Conservation (phyloP, 2,888 invertebrate genomes). For the Rambutsinella grinnellia region DNA sequence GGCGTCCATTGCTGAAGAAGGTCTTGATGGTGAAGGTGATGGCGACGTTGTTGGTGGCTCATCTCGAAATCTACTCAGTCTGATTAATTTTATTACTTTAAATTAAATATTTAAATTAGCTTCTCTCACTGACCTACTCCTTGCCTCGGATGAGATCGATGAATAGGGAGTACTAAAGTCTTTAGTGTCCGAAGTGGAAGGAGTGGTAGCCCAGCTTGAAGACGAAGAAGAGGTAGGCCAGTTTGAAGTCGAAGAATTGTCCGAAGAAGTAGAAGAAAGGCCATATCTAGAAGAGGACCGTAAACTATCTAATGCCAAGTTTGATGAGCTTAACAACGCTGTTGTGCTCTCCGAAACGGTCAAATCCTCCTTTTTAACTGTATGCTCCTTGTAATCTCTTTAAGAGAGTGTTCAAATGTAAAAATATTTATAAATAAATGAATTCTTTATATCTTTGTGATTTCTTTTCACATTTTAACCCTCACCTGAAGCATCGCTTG, state of each 20-base stretch:
- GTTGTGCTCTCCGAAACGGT: constrained; percentile 26
- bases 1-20: constrained; percentile 33
- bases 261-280: constrained; percentile 6
- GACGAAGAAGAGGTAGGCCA: constrained; percentile 30
- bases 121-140: constrained; percentile 58
- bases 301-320: constrained; percentile 30
- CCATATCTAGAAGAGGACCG: constrained; percentile 28
- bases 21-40: constrained; percentile 2
- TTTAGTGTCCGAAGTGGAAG: constrained; percentile 43
- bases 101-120: background rate
- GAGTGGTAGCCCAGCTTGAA: background rate
- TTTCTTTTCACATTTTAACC: background rate
- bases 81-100: too few species aligned
- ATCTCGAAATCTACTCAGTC: constrained; percentile 62
- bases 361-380: constrained; percentile 78
- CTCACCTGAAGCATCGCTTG: constrained; percentile 88
- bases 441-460: background rate
- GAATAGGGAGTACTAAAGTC: constrained; percentile 66
- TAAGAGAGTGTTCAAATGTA: constrained; percentile 62
- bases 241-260: background rate
- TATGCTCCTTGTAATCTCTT: constrained; percentile 92
- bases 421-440: too few species aligned
- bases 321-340: constrained; percentile 32
- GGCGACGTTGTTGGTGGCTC: too few species aligned
- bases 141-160: constrained; percentile 66